A percentile compares a stretch with the other conserved stretches of the same genome.
These are phyloP conservation scores for Leptosomus discolor DNA, from an alignment of 2,113 vertebrate species.

Conservation along the genomic window DNA sequence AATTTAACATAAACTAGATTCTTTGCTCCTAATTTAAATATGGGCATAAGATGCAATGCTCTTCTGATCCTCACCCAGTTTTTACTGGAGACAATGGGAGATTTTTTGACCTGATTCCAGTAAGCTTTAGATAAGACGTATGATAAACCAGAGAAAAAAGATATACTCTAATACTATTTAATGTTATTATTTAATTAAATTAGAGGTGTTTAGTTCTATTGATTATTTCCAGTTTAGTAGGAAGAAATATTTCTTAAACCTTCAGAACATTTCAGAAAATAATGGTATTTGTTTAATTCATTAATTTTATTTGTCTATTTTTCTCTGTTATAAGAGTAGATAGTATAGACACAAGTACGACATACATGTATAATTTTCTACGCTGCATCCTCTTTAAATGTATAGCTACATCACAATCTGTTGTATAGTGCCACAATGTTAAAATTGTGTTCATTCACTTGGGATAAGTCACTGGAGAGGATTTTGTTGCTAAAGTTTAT, in stretches of 20 bases:
- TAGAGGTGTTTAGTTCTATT: neutral
- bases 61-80: neutral
- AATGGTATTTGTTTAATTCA: neutral
- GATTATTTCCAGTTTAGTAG: neutral
- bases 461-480: neutral
- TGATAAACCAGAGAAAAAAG: neutral
- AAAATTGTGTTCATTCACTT: neutral
- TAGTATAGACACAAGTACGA: neutral
- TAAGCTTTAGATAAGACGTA: neutral
- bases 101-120: neutral
- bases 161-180: neutral
- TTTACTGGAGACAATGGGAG: neutral
- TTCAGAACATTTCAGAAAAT: neutral
- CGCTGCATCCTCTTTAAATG: neutral
- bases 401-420: neutral
- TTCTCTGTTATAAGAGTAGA: neutral
- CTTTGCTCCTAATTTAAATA: neutral
- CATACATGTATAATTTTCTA: neutral
- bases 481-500: neutral
- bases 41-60: neutral
- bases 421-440: neutral
- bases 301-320: neutral
- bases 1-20: neutral
- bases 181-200: neutral
- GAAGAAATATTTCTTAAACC: neutral